phyloP scores from a whole-genome alignment of 2,888 invertebrate genomes.

The Nysson spinosus region DNA sequence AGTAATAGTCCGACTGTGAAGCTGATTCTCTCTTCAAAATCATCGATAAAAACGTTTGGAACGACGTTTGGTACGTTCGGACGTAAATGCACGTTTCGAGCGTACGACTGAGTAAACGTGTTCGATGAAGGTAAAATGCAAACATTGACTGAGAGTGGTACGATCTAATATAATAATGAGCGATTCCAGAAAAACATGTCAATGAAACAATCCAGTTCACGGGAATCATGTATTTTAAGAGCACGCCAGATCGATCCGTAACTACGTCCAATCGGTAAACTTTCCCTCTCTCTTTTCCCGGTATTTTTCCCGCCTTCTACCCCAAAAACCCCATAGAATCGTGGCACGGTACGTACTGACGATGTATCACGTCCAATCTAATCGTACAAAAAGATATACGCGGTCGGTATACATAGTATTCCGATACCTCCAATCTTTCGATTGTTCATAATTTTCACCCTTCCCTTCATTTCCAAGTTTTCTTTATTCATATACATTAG shows the following conservation, averaged over 20 bases:
- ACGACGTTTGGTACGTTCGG: too few relatives aligned
- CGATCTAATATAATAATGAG: neutral
- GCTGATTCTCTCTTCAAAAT: too few relatives aligned
- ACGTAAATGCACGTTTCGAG: too few relatives aligned
- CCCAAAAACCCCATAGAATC: neutral
- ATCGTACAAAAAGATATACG: neutral
- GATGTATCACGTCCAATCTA: too few relatives aligned
- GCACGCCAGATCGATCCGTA: conserved; percentile 35
- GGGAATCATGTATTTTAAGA: conserved; percentile 27
- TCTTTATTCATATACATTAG: conserved; percentile 11
- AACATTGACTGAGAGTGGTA: neutral
- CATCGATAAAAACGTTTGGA: too few relatives aligned
- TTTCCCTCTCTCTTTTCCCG: too few relatives aligned
- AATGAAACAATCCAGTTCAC: conserved; percentile 6
- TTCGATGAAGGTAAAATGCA: too few relatives aligned
- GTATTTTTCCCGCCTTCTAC: conserved; percentile 43
- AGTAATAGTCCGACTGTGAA: too few relatives aligned
- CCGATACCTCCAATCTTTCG: neutral
- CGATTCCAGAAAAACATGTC: neutral
- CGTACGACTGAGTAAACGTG: too few relatives aligned
- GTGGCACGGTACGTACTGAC: neutral
- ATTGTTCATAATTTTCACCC: conserved; percentile 34
- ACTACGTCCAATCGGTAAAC: conserved; percentile 30
- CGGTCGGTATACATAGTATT: neutral
- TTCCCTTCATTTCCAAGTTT: conserved; percentile 24